Base-by-base conservation (phyloP, 2,113 vertebrate genomes). In the Solenodon paradoxus region DNA sequence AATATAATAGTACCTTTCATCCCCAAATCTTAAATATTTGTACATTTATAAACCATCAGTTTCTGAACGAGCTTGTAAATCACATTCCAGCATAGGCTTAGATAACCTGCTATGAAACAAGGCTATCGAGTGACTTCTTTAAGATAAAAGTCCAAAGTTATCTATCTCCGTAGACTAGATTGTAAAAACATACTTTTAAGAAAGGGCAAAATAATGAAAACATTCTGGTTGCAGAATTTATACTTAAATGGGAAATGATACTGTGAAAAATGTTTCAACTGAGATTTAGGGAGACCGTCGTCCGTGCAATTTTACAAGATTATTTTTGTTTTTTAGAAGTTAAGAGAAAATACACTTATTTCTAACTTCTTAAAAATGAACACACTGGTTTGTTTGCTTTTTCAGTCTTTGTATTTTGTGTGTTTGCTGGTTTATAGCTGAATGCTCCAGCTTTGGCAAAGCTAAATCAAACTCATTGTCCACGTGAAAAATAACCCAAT, bases 1-100 rank as follows among this genome's bases (percentile, higher is more conserved):
- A 92, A 68, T 64, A 88, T 95, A 97, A 97, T 88, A 90, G 83
- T 26, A 78, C 22, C 92, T 96, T 97, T 96, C 93, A 97, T 87
- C 68, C 90, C 82, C 30, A 88, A 74, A 85, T 95, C 77, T 88
- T 83, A 66, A 61, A 90, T 88, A 87, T 83, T 84, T 75, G 26
- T 80, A n/a, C 79, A 69, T 68, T 78, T 81, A 78, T 64, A 90
- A 92, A 66, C 59, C 24, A 80, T 72, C 66, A 40, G 11, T 63
- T 87, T 95, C 53, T 63, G 45, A 93, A 78, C 49, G 55, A 96
- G 57, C 66, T 53, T 61, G 12, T 72, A 75, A 86, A 77, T 79
- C 87, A 49, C 42, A 24, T 90, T 69, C 68, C 26, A 32, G 26
- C 38, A 24, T 78, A 20, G 35, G n/a, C n/a, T 84, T 55, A 5